Evolutionary conservation across 2,797 vertebrate species (phyloP).

Genomic region (Rhincodon typus): DNA sequence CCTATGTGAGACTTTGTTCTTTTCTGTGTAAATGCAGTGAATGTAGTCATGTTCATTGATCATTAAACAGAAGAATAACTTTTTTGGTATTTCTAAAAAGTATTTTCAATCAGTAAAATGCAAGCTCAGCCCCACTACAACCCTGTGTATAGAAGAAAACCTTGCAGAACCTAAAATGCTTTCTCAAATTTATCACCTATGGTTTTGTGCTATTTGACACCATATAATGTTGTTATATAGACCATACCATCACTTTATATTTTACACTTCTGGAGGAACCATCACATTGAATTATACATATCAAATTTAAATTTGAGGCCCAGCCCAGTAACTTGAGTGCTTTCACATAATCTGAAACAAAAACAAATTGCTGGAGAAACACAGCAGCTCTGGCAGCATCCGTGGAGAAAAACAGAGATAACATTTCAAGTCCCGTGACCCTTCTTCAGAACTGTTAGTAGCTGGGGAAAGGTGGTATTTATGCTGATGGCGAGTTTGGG

Average conservation of each 20-base stretch:
- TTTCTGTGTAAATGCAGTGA: neutral
- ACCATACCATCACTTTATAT: neutral
- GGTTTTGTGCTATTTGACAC: neutral
- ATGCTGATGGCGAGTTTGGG: too few relatives aligned
- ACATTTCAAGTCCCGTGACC: too few relatives aligned
- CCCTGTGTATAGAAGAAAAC: neutral
- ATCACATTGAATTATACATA: neutral
- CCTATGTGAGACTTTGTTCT: neutral
- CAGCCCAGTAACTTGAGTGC: neutral
- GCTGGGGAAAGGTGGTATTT: too few relatives aligned
- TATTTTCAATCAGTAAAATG: neutral
- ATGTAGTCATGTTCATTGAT: neutral
- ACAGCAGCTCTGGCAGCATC: too few relatives aligned
- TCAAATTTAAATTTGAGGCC: neutral
- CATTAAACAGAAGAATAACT: neutral
- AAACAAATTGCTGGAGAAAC: too few relatives aligned
- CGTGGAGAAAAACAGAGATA: too few relatives aligned
- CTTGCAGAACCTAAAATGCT: neutral
- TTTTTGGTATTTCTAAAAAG: neutral
- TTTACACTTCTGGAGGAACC: neutral
- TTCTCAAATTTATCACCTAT: neutral
- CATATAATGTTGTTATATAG: neutral
- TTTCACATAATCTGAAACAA: neutral
- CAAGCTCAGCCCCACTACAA: neutral
- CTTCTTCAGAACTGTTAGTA: too few relatives aligned